Conservation (phyloP, 2,888 invertebrate species). For the Drosophila affinis region DNA sequence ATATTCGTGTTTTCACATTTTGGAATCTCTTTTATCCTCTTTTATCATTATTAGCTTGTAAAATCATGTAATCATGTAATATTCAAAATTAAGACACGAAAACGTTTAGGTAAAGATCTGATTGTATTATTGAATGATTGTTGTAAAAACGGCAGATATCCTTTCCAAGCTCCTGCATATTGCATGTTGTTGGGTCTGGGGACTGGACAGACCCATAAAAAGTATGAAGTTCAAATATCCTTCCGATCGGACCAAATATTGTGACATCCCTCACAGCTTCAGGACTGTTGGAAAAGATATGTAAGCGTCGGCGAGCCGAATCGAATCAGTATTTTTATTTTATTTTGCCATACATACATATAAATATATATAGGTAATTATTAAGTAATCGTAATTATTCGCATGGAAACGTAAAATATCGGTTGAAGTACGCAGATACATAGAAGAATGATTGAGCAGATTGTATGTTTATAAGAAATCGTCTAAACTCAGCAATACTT, state of each 20-base stretch:
- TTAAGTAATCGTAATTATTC: constrained; percentile 10
- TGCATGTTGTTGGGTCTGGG: not conserved
- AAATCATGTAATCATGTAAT: constrained; percentile 63
- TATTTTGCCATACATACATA: not conserved
- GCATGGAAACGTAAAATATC: constrained; percentile 38
- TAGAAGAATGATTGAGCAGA: constrained; percentile 47
- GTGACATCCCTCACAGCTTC: not conserved
- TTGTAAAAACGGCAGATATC: constrained; percentile 43
- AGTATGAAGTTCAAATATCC: not conserved
- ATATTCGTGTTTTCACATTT: constrained; percentile 32
- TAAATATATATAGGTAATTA: constrained; percentile 2
- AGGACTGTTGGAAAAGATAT: constrained; percentile 42
- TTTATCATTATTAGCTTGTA: constrained; percentile 46
- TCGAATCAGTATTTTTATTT: constrained; percentile 1
- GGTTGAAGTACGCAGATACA: constrained; percentile 15
- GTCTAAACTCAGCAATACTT: constrained; percentile 46
- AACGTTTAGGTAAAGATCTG: constrained; percentile 70
- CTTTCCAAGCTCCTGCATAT: constrained; percentile 21
- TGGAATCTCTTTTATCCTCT: constrained; percentile 26
- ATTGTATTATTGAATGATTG: constrained; percentile 71
- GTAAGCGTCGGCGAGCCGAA: constrained; percentile 49
- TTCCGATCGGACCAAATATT: not conserved
- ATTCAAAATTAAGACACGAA: constrained; percentile 75
- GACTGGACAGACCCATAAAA: not conserved
- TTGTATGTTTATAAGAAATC: constrained; percentile 34